phyloP scores from a whole-genome alignment of 2,113 vertebrate species.

The Syngnathus scovelli region DNA sequence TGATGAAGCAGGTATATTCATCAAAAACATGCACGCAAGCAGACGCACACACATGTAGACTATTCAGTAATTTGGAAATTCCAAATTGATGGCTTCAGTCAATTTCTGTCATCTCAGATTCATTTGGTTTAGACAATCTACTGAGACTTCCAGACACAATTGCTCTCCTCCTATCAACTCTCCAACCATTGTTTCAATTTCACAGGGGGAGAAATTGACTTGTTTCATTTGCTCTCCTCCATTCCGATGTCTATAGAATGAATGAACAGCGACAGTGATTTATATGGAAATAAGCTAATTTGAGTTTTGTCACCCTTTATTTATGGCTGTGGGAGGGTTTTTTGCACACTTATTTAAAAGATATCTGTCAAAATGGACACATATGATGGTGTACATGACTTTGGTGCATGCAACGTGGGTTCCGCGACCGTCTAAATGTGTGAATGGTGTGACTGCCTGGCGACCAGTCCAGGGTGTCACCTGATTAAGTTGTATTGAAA shows the following conservation, averaged over 20 bases:
- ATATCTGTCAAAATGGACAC: not conserved
- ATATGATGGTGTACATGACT: not conserved
- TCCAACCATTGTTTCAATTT: conserved; percentile 1
- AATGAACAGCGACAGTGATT: not conserved
- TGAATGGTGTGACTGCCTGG: too few species aligned
- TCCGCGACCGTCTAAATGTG: too few species aligned
- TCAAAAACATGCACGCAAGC: too few species aligned
- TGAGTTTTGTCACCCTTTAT: not conserved
- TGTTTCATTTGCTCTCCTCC: not conserved
- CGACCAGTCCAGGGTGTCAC: too few species aligned
- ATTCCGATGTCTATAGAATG: not conserved
- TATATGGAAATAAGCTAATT: not conserved
- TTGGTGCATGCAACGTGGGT: too few species aligned
- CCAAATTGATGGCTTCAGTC: not conserved
- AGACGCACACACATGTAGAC: too few species aligned
- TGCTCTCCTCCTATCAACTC: not conserved
- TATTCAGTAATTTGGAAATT: not conserved
- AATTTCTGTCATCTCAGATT: not conserved
- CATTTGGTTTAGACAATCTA: not conserved
- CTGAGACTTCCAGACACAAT: not conserved
- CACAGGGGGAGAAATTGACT: not conserved
- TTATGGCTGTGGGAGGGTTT: not conserved
- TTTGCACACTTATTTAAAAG: not conserved
- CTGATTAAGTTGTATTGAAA: too few species aligned
- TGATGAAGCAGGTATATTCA: too few species aligned